Conservation (phyloP, 2,888 invertebrate genomes). For the Leptinotarsa peninsularis region DNA sequence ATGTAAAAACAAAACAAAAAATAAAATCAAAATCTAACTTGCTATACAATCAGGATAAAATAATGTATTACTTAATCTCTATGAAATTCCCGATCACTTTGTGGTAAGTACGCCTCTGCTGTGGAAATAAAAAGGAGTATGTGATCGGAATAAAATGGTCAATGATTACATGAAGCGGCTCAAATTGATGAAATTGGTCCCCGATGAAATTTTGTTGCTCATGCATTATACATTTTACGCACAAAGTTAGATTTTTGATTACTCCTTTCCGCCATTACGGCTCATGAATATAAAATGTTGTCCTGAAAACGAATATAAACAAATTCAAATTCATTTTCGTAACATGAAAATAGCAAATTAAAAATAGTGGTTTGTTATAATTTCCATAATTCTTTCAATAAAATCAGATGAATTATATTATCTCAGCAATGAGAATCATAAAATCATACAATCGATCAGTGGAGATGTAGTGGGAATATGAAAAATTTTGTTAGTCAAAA, state of each 20-base stretch:
- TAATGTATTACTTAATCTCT: background rate
- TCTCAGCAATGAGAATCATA: too few species aligned
- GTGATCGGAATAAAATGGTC: conserved; percentile 6
- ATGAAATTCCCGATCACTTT: background rate
- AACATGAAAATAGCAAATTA: background rate
- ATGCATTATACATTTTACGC: conserved; percentile 9
- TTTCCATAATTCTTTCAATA: too few species aligned
- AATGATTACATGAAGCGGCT: conserved; percentile 1
- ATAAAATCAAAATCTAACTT: too few species aligned
- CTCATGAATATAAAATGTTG: background rate
- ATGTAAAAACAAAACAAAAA: too few species aligned
- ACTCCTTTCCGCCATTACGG: background rate
- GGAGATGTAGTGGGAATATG: too few species aligned
- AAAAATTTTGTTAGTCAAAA: too few species aligned
- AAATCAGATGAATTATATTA: too few species aligned
- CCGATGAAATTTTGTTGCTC: background rate
- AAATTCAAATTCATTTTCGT: background rate
- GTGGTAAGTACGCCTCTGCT: background rate
- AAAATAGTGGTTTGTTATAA: background rate
- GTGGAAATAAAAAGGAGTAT: background rate
- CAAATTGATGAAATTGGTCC: background rate
- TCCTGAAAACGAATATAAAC: background rate
- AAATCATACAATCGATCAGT: too few species aligned
- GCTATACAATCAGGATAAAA: background rate
- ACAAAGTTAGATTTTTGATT: conserved; percentile 12